Evolutionary conservation across 2,113 vertebrate species (phyloP).

Genomic region (Paracanthobrama guichenoti): DNA sequence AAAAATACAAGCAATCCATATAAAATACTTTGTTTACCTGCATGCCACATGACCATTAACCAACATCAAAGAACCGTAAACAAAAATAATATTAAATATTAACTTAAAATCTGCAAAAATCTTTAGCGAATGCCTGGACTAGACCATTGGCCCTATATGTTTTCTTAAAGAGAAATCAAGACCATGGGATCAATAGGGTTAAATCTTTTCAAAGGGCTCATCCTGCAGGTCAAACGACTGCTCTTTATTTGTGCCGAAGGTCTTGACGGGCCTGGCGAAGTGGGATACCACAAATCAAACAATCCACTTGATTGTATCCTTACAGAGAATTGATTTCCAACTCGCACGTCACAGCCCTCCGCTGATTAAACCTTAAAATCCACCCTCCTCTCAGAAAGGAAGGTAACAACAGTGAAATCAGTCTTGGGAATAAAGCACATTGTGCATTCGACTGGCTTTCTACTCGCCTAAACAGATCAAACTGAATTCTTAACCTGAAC

Average conservation of each 20-base stretch:
- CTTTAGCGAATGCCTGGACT: not conserved
- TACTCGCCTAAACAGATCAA: not conserved
- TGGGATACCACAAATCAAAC: constrained; percentile 67
- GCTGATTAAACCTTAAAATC: constrained; percentile 69
- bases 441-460: not conserved
- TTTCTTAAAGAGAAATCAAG: not conserved
- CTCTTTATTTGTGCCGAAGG: constrained; percentile 41
- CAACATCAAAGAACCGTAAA: no score
- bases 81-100: no score
- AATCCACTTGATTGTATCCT: constrained; percentile 68
- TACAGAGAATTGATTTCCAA: constrained; percentile 70
- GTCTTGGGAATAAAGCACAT: not conserved
- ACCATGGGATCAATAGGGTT: not conserved
- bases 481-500: not conserved
- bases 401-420: constrained; percentile 58
- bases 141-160: not conserved
- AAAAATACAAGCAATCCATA: no score
- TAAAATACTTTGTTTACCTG: no score
- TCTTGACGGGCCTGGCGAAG: constrained; percentile 36
- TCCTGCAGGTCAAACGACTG: constrained; percentile 49
- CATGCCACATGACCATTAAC: no score
- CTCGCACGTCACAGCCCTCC: constrained; percentile 59
- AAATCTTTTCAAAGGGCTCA: constrained; percentile 41
- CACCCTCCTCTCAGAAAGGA: constrained; percentile 58
- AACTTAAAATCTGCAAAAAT: no score